Conservation (phyloP, 2,113 vertebrate species). For the Ceyx cyanopectus region DNA sequence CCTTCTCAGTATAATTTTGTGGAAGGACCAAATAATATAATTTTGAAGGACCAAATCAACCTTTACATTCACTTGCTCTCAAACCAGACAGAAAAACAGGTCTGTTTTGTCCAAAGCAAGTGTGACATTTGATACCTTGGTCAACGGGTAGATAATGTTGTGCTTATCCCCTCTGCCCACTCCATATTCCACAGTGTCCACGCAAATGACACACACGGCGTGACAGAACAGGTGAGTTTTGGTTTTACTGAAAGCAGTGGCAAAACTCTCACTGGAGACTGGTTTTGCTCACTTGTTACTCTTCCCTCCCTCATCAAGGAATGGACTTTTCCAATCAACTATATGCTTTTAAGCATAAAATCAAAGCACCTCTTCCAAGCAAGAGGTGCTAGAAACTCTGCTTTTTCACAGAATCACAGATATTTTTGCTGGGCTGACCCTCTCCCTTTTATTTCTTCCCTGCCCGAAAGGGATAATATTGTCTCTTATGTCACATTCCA, state of each 20-base stretch:
- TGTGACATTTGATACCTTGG: background rate
- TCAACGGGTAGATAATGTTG: background rate
- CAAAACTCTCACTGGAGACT: background rate
- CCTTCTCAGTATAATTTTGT: background rate
- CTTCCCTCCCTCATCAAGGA: background rate
- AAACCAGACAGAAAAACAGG: background rate
- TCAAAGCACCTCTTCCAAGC: background rate
- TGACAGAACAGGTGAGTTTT: background rate
- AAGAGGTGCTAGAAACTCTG: background rate
- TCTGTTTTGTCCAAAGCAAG: background rate
- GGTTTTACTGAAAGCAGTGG: background rate
- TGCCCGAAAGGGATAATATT: background rate
- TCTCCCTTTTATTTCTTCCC: background rate
- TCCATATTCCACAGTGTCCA: background rate
- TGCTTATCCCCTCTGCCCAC: background rate
- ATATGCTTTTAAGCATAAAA: background rate
- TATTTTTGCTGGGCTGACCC: background rate
- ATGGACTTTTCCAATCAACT: background rate
- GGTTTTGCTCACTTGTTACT: background rate
- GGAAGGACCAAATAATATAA: background rate
- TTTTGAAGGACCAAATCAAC: conserved; percentile 4
- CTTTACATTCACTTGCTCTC: background rate
- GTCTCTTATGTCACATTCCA: background rate
- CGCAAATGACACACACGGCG: background rate
- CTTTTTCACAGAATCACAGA: background rate